Conservation (phyloP, 2,797 vertebrate species). For the Hypotaenidia okinawae region DNA sequence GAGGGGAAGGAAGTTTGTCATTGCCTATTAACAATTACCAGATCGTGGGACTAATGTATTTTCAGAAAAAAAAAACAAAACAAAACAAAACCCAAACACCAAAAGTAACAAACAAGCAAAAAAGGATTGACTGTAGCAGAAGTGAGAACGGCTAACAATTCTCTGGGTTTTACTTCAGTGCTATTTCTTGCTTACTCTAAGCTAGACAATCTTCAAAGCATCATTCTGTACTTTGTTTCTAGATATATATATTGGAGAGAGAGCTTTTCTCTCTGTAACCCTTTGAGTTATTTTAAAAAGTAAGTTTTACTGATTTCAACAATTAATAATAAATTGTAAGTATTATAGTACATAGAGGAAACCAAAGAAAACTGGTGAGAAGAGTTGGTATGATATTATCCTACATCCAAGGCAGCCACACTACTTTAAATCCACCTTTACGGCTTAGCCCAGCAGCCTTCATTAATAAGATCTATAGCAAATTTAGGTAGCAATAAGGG, state of each 20-base stretch:
- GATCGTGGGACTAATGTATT: neutral
- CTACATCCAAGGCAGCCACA: neutral
- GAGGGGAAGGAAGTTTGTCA: slow-evolving; percentile 22
- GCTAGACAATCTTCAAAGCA: neutral
- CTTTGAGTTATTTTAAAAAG: neutral
- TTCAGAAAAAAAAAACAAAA: neutral
- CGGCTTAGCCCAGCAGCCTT: neutral
- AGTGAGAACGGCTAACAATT: neutral
- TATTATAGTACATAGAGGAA: neutral
- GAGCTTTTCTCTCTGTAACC: neutral
- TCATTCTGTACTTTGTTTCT: neutral
- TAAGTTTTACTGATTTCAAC: neutral
- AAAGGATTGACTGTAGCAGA: neutral
- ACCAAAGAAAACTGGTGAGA: neutral
- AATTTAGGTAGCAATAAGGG: neutral
- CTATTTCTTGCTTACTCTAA: neutral
- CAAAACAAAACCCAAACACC: no score
- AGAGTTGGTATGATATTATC: neutral
- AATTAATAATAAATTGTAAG: neutral
- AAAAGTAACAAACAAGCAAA: neutral
- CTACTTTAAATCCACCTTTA: neutral
- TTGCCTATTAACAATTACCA: neutral
- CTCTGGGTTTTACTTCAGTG: neutral
- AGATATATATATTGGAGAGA: accelerated
- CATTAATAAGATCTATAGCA: neutral